These are phyloP conservation scores for Ceyx melanurus DNA, from an alignment of 2,113 vertebrate genomes.

Conservation along the genomic window DNA sequence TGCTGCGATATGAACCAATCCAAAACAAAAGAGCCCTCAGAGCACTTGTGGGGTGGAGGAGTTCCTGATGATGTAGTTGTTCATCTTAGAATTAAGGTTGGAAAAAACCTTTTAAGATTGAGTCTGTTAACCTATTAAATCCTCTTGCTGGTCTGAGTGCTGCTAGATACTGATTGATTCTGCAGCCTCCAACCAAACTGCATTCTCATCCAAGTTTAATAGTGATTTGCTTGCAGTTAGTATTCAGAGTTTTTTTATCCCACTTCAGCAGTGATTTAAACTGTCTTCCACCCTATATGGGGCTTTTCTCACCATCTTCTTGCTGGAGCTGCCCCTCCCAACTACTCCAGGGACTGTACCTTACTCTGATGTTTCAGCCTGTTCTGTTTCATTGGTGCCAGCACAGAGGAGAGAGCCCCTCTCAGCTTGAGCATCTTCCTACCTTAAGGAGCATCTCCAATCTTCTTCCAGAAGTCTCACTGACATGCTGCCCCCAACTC, in stretches of 20 bases:
- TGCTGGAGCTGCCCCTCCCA: constrained; percentile 23
- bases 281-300: constrained; percentile 22
- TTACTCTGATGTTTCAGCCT: constrained; percentile 7
- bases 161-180: background rate
- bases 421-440: constrained; percentile 8
- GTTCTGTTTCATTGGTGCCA: constrained; percentile 39
- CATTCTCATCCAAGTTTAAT: background rate
- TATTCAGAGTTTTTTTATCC: background rate
- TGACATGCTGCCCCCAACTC: background rate
- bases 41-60: background rate
- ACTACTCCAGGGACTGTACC: background rate
- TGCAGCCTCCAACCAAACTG: background rate
- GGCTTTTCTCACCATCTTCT: background rate
- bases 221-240: background rate
- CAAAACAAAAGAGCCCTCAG: background rate
- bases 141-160: background rate
- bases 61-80: background rate
- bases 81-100: background rate
- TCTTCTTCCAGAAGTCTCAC: constrained; percentile 2
- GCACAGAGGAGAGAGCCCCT: background rate
- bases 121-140: background rate
- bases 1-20: background rate
- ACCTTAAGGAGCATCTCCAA: constrained; percentile 17
- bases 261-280: background rate
- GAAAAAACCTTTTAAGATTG: background rate